Evolutionary conservation across 2,113 vertebrate genomes (phyloP).

Genomic region (Pachypanchax playfairii): DNA sequence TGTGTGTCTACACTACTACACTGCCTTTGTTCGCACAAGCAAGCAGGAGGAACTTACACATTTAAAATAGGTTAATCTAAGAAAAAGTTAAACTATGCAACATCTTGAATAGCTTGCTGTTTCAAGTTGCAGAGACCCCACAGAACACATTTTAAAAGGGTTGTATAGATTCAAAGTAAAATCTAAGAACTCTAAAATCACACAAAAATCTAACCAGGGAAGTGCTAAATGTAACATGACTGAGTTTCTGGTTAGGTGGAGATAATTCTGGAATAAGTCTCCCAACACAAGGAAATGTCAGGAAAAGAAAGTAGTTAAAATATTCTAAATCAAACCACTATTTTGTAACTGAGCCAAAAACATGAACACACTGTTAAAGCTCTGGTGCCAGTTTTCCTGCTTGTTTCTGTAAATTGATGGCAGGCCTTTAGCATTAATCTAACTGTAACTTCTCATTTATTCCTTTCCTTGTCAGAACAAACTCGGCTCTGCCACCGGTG

Average conservation of each 20-base stretch:
- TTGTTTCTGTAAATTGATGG: not conserved
- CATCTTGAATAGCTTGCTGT: too few relatives aligned
- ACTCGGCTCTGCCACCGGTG: conserved; percentile 85
- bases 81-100: too few relatives aligned
- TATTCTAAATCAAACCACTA: not conserved
- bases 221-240: not conserved
- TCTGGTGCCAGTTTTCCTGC: not conserved
- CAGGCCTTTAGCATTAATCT: not conserved
- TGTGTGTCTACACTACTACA: too few relatives aligned
- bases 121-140: too few relatives aligned
- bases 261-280: not conserved
- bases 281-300: not conserved
- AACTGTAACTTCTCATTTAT: conserved; percentile 1
- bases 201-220: not conserved
- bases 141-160: too few relatives aligned
- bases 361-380: not conserved
- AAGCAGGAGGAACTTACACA: not conserved
- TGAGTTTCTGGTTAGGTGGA: not conserved
- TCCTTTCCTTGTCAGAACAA: conserved; percentile 75
- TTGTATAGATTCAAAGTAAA: too few relatives aligned
- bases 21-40: not conserved
- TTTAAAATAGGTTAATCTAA: not conserved
- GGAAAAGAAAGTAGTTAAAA: not conserved
- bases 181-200: not conserved
- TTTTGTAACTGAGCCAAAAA: not conserved